Evolutionary conservation across 2,113 vertebrate genomes (phyloP), one percentile per base, ranked within the genome.

Genomic region (Apodemus sylvaticus): DNA sequence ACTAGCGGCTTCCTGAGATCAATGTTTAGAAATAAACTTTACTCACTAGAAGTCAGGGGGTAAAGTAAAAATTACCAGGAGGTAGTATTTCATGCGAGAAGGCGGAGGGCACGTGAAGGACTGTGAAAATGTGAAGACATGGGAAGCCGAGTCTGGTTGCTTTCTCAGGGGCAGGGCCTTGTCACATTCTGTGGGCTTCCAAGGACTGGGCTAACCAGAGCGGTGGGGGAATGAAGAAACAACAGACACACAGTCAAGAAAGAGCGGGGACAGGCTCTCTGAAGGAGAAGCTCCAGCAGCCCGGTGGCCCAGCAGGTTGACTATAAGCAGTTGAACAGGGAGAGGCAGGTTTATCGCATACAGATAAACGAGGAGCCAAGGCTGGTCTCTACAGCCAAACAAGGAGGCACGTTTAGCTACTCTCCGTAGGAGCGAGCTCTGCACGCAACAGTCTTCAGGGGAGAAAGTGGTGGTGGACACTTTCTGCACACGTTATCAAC

Each of bases 11-110:
- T n/a, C n/a, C n/a, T n/a, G n/a, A 64, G 89, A 77, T 45, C 77
- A 70, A 77, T 77, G 42, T 77, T 73, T 89, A 22, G 82, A 90
- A 96, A 92, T 82, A 77, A 77, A 20, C 64, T 91, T 89, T 86
- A 79, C 51, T 96, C 71, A 85, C 86, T 42, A 88, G 86, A 96
- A 91, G 81, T 60, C 58, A 62, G 34, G 42, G 36, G 64, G 20
- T 62, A 19, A 92, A 92, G 86, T 39, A 83, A 93, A 91, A 90
- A 66, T 34, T n/a, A 48, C 42, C 36, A n/a, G 83, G 82, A 96
- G 22, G 64, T 60, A 39, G 31, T 5, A 24, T 77, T 90, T 87
- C 9, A 39, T 20, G 76, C 34, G 19, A 77, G 39, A 66, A 45
- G 1, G 34, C 0, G n/a, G n/a, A 20, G 13, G 53, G 91, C 66